Conservation (phyloP, 2,888 invertebrate genomes). For the Cantharis rufa region DNA sequence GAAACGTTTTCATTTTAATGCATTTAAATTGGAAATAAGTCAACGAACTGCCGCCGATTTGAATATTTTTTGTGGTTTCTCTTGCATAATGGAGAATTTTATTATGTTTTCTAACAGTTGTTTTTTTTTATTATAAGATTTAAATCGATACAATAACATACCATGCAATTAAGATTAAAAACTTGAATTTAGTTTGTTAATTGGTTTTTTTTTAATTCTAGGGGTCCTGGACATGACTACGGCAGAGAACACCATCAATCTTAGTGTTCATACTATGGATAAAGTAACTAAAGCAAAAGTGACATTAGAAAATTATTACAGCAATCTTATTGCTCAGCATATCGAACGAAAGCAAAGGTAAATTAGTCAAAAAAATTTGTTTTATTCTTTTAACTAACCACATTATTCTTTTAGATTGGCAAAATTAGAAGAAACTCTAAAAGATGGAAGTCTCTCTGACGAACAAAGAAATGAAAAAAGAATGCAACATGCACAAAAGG, state of each 20-base stretch:
- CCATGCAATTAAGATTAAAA: neutral
- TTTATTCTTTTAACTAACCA: neutral
- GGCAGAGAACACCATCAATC: slow-evolving; percentile 83
- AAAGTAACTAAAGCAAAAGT: slow-evolving; percentile 99
- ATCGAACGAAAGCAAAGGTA: slow-evolving; percentile 95
- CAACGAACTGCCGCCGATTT: neutral
- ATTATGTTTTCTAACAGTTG: neutral
- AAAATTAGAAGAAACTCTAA: slow-evolving; percentile 94
- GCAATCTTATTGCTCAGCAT: slow-evolving; percentile 96
- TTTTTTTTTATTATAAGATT: neutral
- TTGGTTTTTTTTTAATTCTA: slow-evolving; percentile 49
- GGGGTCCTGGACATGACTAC: slow-evolving; percentile 86
- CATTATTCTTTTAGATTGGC: slow-evolving; percentile 67
- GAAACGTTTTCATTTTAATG: neutral
- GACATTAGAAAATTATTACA: slow-evolving; percentile 98
- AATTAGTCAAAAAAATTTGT: neutral
- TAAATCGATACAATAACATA: neutral
- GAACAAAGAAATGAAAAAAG: slow-evolving; percentile 94
- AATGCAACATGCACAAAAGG: slow-evolving; percentile 95
- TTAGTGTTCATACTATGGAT: slow-evolving; percentile 96
- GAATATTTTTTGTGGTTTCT: neutral
- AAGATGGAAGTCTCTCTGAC: slow-evolving; percentile 92
- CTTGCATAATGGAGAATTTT: neutral
- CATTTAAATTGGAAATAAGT: neutral
- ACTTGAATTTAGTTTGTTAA: neutral